These are phyloP conservation scores for Junonia oenone DNA, from an alignment of 2,888 invertebrate genomes.

Conservation along the genomic window DNA sequence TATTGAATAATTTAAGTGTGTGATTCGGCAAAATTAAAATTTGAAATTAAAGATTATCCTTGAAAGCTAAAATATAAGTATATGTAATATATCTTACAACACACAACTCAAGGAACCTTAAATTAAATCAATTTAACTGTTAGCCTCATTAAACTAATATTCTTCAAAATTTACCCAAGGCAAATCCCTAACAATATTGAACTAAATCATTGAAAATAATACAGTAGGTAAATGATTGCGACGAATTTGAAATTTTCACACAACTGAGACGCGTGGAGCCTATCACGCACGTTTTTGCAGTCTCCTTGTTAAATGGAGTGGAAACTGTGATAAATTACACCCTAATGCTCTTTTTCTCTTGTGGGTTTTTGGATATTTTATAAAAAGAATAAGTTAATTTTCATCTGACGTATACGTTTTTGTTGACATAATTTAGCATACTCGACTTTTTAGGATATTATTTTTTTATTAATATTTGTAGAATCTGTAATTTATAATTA, in stretches of 20 bases:
- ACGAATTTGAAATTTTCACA: conserved; percentile 54
- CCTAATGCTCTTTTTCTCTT: conserved; percentile 68
- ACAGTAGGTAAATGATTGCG: conserved; percentile 33
- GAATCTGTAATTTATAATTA: not conserved
- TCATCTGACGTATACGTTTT: conserved; percentile 11
- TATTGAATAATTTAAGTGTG: no score
- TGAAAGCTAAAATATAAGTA: no score
- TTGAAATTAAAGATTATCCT: no score
- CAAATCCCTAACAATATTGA: no score
- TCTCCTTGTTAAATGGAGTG: conserved; percentile 68
- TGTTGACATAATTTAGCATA: not conserved
- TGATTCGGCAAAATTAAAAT: no score
- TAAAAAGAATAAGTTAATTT: conserved; percentile 29
- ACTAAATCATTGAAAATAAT: not conserved
- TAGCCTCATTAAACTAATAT: no score
- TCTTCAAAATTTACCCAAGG: no score
- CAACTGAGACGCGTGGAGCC: conserved; percentile 60
- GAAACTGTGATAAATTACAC: conserved; percentile 74
- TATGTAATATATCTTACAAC: no score
- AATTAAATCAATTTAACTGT: no score
- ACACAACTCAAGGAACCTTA: no score
- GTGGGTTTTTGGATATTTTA: conserved; percentile 43
- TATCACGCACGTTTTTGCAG: conserved; percentile 70
- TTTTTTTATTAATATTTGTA: no score
- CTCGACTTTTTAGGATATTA: no score